A percentile compares a stretch with the other conserved stretches of the same genome.
These are phyloP conservation scores for Nipponia nippon DNA, from an alignment of 2,113 vertebrate genomes.

Conservation along the genomic window DNA sequence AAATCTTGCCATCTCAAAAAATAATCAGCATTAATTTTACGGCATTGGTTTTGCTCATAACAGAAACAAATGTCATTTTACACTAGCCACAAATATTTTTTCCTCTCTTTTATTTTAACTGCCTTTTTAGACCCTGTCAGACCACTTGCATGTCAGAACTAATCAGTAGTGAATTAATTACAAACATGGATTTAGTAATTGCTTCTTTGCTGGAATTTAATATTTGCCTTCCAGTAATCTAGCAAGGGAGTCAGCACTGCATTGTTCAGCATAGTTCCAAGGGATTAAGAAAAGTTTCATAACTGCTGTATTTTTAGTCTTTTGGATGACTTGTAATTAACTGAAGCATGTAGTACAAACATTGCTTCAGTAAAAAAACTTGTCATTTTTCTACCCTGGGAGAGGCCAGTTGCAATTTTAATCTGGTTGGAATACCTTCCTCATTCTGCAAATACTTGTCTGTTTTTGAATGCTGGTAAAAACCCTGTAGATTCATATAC, in stretches of 20 bases:
- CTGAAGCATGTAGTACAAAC: background rate
- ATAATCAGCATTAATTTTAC: background rate
- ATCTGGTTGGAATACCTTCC: background rate
- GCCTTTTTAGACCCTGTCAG: background rate
- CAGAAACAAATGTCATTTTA: background rate
- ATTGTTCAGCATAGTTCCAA: background rate
- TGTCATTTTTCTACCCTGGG: background rate
- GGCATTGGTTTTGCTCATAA: background rate
- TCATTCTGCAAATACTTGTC: background rate
- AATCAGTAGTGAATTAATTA: slow-evolving; percentile 32
- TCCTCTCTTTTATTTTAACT: background rate
- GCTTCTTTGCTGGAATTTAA: slow-evolving; percentile 35
- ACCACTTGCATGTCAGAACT: rapidly evolving
- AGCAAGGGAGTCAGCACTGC: background rate
- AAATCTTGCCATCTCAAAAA: background rate
- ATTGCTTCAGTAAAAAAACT: background rate
- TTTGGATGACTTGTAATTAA: background rate
- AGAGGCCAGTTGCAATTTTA: background rate
- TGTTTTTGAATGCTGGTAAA: background rate
- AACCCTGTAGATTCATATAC: background rate
- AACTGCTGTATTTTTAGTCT: background rate
- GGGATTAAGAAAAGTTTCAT: background rate
- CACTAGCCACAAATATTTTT: background rate
- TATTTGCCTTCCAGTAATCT: slow-evolving; percentile 27
- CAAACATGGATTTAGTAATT: slow-evolving; percentile 16